A percentile compares a stretch with the other conserved stretches of the same genome.
Conservation (phyloP, 2,113 vertebrate species). For the Nestor notabilis region DNA sequence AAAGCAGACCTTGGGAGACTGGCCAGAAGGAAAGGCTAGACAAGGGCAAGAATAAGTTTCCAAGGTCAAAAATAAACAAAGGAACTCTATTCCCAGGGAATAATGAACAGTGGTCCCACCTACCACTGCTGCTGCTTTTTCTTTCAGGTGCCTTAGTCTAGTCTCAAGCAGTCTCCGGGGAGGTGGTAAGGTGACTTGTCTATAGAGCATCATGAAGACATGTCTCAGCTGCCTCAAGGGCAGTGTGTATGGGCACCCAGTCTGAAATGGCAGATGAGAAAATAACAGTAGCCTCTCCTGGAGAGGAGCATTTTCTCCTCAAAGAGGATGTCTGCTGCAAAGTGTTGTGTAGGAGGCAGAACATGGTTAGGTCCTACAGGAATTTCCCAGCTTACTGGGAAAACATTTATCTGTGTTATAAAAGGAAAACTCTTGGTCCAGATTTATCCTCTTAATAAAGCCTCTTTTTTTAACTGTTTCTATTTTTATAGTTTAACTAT, state of each 20-base stretch:
- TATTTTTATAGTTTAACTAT: not conserved
- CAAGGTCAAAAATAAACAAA: conserved; percentile 6
- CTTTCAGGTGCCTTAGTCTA: not conserved
- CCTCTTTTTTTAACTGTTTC: not conserved
- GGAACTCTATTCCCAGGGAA: not conserved
- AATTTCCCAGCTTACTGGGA: not conserved
- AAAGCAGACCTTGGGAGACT: not conserved
- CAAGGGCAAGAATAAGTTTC: not conserved
- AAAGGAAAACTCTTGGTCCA: not conserved
- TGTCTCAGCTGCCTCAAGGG: not conserved
- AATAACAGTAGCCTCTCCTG: not conserved
- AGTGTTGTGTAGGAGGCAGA: not conserved
- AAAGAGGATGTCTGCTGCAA: not conserved
- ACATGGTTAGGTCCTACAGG: not conserved
- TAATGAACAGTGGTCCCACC: not conserved
- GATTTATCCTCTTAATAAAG: not conserved
- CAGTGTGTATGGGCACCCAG: rapidly evolving
- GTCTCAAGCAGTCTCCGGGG: not conserved
- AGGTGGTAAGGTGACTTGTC: not conserved
- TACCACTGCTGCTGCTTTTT: not conserved
- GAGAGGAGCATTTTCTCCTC: not conserved
- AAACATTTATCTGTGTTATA: not conserved
- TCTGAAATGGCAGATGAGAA: not conserved
- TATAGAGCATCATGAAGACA: not conserved
- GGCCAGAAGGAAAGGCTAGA: not conserved